Conservation (phyloP, 2,888 invertebrate species). For the Drepanosiphum platanoidis region DNA sequence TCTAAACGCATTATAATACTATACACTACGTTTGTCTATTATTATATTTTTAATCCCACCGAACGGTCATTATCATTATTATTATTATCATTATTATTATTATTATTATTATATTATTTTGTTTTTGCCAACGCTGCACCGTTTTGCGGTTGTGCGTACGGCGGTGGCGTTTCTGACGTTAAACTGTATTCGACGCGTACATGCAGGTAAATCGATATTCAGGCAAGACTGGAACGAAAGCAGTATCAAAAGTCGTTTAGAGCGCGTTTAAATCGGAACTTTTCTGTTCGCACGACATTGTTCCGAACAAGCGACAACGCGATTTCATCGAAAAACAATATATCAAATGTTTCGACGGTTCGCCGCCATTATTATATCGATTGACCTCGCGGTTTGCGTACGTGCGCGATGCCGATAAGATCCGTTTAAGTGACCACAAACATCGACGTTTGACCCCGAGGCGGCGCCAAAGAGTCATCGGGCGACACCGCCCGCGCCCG, state of each 20-base stretch:
- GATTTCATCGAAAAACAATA: neutral
- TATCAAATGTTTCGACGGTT: neutral
- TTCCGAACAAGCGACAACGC: no score
- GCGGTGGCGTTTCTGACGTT: no score
- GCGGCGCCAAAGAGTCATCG: slow-evolving; percentile 10
- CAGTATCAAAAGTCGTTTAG: no score
- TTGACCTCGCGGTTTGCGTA: slow-evolving; percentile 20
- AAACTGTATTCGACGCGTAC: no score
- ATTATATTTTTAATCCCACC: neutral
- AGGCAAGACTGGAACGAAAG: no score
- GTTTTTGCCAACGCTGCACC: slow-evolving; percentile 18
- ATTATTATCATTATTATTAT: no score
- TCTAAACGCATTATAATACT: neutral
- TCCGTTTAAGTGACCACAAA: neutral
- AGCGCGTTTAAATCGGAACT: no score
- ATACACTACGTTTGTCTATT: neutral
- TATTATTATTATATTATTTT: neutral
- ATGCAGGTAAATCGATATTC: no score
- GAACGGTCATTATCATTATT: no score
- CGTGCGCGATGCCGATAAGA: slow-evolving; percentile 7
- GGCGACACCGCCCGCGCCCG: neutral
- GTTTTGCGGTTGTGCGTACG: no score
- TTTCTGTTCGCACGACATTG: no score
- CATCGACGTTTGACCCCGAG: neutral
- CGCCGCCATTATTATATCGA: slow-evolving; percentile 8